These are phyloP conservation scores for Paradisaea rubra DNA, from an alignment of 2,113 vertebrate species.

Conservation along the genomic window DNA sequence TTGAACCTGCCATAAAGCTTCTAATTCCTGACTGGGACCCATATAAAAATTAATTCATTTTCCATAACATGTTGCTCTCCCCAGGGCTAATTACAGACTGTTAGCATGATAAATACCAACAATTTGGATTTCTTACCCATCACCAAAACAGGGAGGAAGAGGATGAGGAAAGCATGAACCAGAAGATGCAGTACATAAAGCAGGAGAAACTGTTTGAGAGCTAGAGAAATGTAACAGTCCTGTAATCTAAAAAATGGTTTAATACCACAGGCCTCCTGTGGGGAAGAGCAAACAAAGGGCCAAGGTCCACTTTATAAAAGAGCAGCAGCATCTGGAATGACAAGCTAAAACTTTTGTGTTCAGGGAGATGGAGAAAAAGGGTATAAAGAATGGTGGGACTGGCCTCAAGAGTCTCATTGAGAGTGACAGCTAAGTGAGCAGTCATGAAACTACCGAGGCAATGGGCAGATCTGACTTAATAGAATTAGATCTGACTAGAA, in stretches of 20 bases:
- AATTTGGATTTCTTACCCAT: neutral
- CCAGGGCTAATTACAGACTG: neutral
- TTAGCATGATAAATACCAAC: neutral
- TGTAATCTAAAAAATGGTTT: neutral
- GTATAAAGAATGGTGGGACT: neutral
- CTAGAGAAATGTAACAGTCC: neutral
- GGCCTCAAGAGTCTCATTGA: neutral
- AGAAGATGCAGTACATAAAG: neutral
- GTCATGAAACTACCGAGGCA: neutral
- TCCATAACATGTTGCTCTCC: neutral
- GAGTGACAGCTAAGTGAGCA: neutral
- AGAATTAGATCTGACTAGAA: neutral
- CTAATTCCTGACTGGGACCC: neutral
- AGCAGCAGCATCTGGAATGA: neutral
- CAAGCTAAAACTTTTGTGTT: neutral
- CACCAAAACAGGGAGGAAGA: neutral
- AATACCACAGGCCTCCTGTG: neutral
- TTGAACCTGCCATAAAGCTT: neutral
- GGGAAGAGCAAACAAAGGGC: neutral
- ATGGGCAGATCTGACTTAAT: neutral
- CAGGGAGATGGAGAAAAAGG: neutral
- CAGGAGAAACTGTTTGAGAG: neutral
- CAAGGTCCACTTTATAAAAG: neutral
- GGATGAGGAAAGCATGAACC: neutral
- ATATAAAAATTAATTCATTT: neutral